These are phyloP conservation scores for Rallus limicola DNA, from an alignment of 2,113 vertebrate genomes.

Conservation along the genomic window DNA sequence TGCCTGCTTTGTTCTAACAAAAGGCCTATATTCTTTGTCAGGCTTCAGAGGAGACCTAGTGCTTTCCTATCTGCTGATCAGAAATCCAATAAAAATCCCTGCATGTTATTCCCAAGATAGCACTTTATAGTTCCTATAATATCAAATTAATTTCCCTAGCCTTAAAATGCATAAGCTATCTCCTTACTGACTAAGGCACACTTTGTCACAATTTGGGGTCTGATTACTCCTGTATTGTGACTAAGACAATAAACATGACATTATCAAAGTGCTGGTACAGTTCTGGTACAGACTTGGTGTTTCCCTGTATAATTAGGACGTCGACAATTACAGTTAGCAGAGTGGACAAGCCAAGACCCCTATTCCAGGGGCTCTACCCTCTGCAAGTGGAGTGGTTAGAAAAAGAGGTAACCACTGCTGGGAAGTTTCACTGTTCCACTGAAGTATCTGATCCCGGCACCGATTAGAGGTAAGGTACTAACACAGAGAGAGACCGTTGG, in stretches of 20 bases:
- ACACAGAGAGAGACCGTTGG: accelerated
- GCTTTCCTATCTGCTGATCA: slow-evolving; percentile 11
- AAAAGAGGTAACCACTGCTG: not conserved
- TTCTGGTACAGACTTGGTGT: not conserved
- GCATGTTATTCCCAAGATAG: not conserved
- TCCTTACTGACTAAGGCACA: not conserved
- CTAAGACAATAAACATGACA: not conserved
- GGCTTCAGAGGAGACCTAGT: slow-evolving; percentile 18
- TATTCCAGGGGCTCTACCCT: not conserved
- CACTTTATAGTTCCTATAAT: not conserved
- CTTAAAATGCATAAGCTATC: slow-evolving; percentile 5
- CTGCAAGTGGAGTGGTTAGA: not conserved
- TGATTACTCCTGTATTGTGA: not conserved
- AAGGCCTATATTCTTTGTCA: not conserved
- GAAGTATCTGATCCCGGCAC: not conserved
- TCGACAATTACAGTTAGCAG: not conserved
- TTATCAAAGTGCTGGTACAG: not conserved
- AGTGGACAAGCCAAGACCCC: not conserved
- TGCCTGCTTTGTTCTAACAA: not conserved
- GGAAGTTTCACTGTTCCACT: not conserved
- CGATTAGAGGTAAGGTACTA: not conserved
- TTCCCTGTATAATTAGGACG: not conserved
- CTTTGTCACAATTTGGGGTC: slow-evolving; percentile 10
- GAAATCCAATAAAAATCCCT: slow-evolving; percentile 36
- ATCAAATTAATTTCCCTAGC: not conserved